These are phyloP conservation scores for Pseudococcus longispinus DNA, from an alignment of 2,888 invertebrate genomes.

Conservation along the genomic window DNA sequence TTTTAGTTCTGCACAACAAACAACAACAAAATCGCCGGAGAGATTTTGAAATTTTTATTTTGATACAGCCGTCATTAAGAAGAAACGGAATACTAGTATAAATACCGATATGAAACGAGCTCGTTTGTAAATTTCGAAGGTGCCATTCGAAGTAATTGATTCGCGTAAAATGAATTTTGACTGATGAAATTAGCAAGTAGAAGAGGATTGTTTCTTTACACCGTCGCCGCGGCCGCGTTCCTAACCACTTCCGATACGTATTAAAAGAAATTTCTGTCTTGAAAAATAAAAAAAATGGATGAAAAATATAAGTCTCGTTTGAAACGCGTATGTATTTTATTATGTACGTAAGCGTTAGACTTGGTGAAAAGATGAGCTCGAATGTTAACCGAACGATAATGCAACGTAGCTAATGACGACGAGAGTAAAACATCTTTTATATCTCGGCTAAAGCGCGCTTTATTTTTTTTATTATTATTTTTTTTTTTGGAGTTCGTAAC, in stretches of 20 bases:
- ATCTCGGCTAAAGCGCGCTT: background rate
- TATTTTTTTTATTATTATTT: background rate
- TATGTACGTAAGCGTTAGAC: background rate
- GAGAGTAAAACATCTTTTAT: constrained; percentile 2
- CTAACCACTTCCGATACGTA: background rate
- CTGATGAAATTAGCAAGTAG: background rate
- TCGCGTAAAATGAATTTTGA: background rate
- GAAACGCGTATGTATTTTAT: background rate
- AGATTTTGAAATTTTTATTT: background rate
- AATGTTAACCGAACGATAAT: background rate
- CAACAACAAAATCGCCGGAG: background rate
- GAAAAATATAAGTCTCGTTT: background rate
- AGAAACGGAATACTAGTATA: background rate
- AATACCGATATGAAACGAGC: background rate
- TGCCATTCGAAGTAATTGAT: constrained; percentile 29
- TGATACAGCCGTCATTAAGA: background rate
- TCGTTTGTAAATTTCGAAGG: background rate
- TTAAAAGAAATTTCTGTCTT: background rate
- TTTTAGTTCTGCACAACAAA: background rate
- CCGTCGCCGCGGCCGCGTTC: background rate
- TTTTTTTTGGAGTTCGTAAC: background rate
- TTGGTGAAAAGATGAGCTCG: background rate
- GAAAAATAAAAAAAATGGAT: too few relatives aligned
- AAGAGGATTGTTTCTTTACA: background rate
- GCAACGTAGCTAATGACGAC: background rate